Base-by-base conservation (phyloP, 1,140 invertebrate species). In the Xylocopa sonorina region DNA sequence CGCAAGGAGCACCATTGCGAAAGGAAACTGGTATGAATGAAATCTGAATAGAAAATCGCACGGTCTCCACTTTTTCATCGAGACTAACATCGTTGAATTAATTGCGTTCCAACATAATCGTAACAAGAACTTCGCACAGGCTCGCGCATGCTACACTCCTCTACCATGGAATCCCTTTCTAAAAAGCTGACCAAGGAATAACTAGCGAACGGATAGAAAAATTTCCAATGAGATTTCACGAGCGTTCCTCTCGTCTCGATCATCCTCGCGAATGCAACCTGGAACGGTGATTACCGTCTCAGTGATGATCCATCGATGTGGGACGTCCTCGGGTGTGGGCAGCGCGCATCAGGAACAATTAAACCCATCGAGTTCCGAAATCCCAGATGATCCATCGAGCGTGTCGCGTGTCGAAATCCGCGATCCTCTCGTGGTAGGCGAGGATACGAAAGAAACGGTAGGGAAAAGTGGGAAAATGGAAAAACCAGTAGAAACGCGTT, bases 331-430 rank as follows among this genome's bases (percentile, higher is more conserved):
- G 18, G 41, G n/a, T 32, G 48, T 55, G 18, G 41, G n/a, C n/a
- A 38, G 16, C 29, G 50, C 41, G 4, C 51, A 64, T 50, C 16
- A 55, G n/a, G 34, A 51, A 34, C 53, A 41, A 80, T 58, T 66
- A 79, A 76, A 73, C 64, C 63, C n/a, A 43, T 14, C 24, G 46
- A 29, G 29, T 69, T 58, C 43, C 27, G 71, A 81, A 81, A 84
- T 82, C 84, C 81, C 71, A 84, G 78, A 86, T 86, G 75, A 66
- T 43, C 63, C 62, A 66, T 67, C 60, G 69, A 68, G 72, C 79
- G 79, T 87, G 51, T 41, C 53, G 57, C 18, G 53, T 69, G 69
- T 75, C 41, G 77, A 41, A 79, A 82, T 57, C n/a, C n/a, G 38
- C 34, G 57, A 83, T 69, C 41, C 32, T 63, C 57, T n/a, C n/a